Base-by-base conservation (phyloP, 2,888 invertebrate species). In the Amiota mariae region DNA sequence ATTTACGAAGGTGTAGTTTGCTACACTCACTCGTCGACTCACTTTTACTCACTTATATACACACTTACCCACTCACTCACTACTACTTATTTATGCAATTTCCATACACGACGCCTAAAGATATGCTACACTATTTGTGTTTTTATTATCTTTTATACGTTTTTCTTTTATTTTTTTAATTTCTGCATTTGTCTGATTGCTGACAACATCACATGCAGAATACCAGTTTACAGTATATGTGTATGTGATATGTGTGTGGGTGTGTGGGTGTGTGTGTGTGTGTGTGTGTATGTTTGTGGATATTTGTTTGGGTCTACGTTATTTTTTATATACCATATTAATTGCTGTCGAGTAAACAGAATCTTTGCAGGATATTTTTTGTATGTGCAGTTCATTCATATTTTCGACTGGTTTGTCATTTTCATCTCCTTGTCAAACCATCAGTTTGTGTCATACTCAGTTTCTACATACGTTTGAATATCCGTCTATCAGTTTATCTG, bases 101-200 rank as follows among this genome's bases (percentile, higher is more conserved):
- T 54, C 15, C 54, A 54, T 54, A 54, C 54, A 54, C 36, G 36
- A 36, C 2, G 36, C 36, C 64, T 64, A 24, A 12, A 46, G 64
- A 24, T 36, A 64, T 64, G 64, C 64, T 24, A 24, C 64, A 46
- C 12, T 36, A 36, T 64, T 46, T 46, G 46, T 46, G 20, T 46
- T 46, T 49, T 71, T 71, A 73, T 76, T 67, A 73, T 47, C 36
- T 46, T 59, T 1, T 15, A 15, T 36, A 18, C 1, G 12, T 61
- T 71, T 59, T 71, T 36, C 2, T 70, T 9, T 70, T 70, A 20
- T 73, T 71, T 76, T 73, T 73, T 36, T 36, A 13, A 47, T 59
- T 46, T 36, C 56, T 59, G 6, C 36, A 63, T 11, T 59, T 72
- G n/a, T 64, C 11, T 46, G 15, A 8, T 47, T 49, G n/a, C 54